phyloP scores from a whole-genome alignment of 2,113 vertebrate species.

The Micronycteris hirsuta region DNA sequence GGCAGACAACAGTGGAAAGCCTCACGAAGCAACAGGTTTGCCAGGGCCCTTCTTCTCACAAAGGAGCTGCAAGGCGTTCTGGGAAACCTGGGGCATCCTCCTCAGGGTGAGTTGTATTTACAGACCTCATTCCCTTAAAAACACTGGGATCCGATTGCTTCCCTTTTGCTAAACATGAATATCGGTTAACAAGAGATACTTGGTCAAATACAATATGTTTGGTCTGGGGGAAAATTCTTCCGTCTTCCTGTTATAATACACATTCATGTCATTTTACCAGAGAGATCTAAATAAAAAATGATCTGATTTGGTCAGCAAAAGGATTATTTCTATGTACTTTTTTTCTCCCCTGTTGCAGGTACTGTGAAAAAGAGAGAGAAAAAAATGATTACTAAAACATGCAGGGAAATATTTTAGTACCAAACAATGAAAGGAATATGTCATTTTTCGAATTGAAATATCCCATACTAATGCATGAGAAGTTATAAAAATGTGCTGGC shows the following conservation, averaged over 20 bases:
- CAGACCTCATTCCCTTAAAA: not conserved
- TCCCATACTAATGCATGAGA: not conserved
- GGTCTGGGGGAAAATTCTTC: fast-evolving
- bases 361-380: not conserved
- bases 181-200: not conserved
- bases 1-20: not conserved
- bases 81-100: too few species aligned
- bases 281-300: not conserved
- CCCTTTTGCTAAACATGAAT: not conserved
- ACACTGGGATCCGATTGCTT: not conserved
- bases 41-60: not conserved
- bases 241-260: not conserved
- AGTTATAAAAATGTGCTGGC: not conserved
- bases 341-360: not conserved
- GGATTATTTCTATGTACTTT: not conserved
- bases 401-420: not conserved
- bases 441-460: not conserved
- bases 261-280: not conserved
- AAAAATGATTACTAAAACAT: not conserved
- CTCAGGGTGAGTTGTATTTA: not conserved
- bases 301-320: not conserved
- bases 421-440: not conserved
- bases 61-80: not conserved
- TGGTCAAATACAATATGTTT: not conserved
- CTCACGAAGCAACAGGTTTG: not conserved